Evolutionary conservation across 2,797 vertebrate species (phyloP), one percentile per base, ranked within the genome.

Genomic region (Buphagus erythrorhynchus): DNA sequence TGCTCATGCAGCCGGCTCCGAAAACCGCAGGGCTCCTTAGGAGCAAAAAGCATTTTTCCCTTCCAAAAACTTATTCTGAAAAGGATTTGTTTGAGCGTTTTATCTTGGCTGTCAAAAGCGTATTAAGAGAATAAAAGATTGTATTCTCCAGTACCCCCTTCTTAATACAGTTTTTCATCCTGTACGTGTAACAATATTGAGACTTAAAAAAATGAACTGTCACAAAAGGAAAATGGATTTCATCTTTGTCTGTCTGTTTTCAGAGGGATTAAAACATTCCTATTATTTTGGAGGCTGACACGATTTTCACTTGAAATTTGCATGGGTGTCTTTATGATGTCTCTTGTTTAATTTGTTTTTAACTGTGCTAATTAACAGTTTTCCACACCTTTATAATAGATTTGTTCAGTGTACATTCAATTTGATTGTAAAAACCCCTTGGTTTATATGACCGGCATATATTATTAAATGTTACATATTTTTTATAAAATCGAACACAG

Each of bases 131-230:
- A 94, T 78, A 90, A 95, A 94, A 86, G 31, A 87, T 83, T 79
- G 71, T 61, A 72, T 92, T 93, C 59, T 80, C 65, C 74, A 78
- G 74, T 62, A 83, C 55, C 36, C 57, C 62, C 43, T 96, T 79
- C 75, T 96, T 89, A 67, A 92, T 91, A 95, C 29, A 94, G 86
- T 94, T 95, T 93, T 96, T 93, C 89, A 95, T 93, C 62, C 87
- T 76, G 76, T 91, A 69, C 35, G 0, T 84, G 54, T 76, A 93
- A 61, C 76, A 88, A 84, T 91, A 92, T 79, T 85, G 92, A 93
- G 90, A 86, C 42, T 59, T 76, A 21, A 92, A 94, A 94, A 92
- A 94, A 93, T 77, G 85, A 94, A 86, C 87, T 91, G 88, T 93
- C 91, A 81, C 66, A 77, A 90, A 89, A 68, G 82, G 76, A 88